Percentiles rank a stretch among this genome's conserved stretches.
Evolutionary conservation across 2,888 invertebrate genomes (phyloP).

Genomic region (Flexamia atlantica): DNA sequence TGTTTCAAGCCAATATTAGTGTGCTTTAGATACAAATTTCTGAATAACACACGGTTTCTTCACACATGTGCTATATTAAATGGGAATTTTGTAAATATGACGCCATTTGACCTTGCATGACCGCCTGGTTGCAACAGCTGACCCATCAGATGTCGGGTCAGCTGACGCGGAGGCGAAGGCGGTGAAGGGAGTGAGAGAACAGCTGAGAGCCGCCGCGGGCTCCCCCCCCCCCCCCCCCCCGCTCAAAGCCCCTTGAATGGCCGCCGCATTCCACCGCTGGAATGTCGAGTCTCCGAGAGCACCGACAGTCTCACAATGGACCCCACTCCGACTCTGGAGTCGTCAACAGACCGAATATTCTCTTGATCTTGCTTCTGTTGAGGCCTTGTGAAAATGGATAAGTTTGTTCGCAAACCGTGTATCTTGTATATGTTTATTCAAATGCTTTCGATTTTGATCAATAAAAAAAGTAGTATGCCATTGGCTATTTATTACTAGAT

Average conservation of each 20-base stretch:
- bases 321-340: neutral
- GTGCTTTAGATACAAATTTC: no score
- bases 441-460: no score
- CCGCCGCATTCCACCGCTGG: conserved; percentile 34
- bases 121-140: neutral
- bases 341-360: neutral
- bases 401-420: no score
- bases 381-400: no score
- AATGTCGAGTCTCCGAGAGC: conserved; percentile 13
- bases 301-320: conserved; percentile 37
- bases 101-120: neutral
- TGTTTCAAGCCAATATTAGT: no score
- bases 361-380: no score
- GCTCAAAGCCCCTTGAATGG: neutral
- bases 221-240: conserved; percentile 10
- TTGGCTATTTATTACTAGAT: no score
- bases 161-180: conserved; percentile 16
- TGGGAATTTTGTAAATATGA: no score
- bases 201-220: conserved; percentile 34
- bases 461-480: no score
- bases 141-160: conserved; percentile 1
- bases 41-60: no score
- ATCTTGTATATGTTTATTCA: no score
- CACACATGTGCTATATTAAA: no score
- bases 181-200: conserved; percentile 30